These are phyloP conservation scores for Eulemur rufifrons DNA, from an alignment of 2,113 vertebrate genomes.

Conservation along the genomic window DNA sequence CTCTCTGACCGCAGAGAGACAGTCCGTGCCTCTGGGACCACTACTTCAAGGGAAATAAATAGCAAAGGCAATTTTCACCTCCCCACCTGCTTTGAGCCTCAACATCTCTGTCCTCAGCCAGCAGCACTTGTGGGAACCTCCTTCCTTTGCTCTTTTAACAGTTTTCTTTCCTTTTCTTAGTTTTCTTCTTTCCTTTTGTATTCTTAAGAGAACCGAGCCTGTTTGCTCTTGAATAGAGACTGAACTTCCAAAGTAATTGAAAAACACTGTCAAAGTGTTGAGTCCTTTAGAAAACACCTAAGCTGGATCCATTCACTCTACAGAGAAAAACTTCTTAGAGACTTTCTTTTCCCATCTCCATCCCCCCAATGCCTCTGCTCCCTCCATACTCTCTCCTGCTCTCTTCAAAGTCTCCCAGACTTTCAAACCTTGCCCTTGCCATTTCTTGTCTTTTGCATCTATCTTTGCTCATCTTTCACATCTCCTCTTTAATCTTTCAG, in stretches of 20 bases:
- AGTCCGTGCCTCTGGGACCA: neutral
- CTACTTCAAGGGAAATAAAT: neutral
- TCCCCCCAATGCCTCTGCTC: neutral
- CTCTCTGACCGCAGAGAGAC: neutral
- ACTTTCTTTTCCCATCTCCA: accelerated
- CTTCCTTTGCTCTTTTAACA: neutral
- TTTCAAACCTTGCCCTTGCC: neutral
- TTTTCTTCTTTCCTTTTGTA: neutral
- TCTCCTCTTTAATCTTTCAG: neutral
- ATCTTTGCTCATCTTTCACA: neutral
- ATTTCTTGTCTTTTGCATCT: neutral
- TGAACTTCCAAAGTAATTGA: neutral
- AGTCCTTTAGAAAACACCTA: neutral
- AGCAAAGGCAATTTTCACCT: neutral
- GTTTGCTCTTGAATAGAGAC: neutral
- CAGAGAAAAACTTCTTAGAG: neutral
- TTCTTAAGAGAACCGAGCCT: neutral
- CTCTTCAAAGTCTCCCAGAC: neutral
- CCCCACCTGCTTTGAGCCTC: neutral
- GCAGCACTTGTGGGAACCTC: neutral
- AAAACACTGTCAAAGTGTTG: neutral
- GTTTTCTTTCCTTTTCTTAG: neutral
- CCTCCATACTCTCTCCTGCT: neutral
- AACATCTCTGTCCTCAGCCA: neutral
- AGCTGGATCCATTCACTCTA: neutral